Base-by-base conservation (phyloP, 2,888 invertebrate species). In the Rhagophthalmus giganteus region DNA sequence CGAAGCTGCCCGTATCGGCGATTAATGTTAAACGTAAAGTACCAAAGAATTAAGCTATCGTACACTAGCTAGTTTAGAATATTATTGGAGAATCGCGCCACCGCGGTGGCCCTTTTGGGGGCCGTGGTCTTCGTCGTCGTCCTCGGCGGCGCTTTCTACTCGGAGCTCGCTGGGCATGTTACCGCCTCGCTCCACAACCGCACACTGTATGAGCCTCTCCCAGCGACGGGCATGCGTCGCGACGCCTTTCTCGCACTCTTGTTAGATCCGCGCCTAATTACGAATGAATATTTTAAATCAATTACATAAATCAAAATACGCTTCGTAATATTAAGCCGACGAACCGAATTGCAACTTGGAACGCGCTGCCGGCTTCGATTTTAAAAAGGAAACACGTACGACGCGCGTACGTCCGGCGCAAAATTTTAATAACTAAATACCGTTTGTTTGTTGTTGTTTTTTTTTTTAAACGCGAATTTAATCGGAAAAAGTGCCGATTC, bases 141-240 rank as follows among this genome's bases (percentile, higher is more conserved):
- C 70, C 59, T 62, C 69, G 65, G 67, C 71, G 70, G 66, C 64
- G 64, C 61, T 66, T 61, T 67, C 70, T 61, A 65, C 59, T 57
- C 70, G 70, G 64, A 67, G 69, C 67, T 65, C 66, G 68, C 67
- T 67, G 65, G 68, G 70, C 72, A 73, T 74, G 70, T 71, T 73
- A 70, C 69, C 72, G 73, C 69, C 71, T 69, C 65, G 70, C 70
- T 69, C 67, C 69, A 67, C 74, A 69, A 72, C 71, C 73, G 73
- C 72, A 71, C 72, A 74, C 74, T 74, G 72, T 70, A 58, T 65
- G 64, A 57, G 70, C 69, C 68, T 65, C 67, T 68, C 69, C 68
- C 68, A 67, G 66, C 59, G 63, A 61, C 67, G 68, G 61, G 73
- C 72, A 72, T 69, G 73, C 73, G 74, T 73, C 68, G 51, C 58